Evolutionary conservation across 1,140 invertebrate genomes (phyloP).

Genomic region (Linepithema humile): DNA sequence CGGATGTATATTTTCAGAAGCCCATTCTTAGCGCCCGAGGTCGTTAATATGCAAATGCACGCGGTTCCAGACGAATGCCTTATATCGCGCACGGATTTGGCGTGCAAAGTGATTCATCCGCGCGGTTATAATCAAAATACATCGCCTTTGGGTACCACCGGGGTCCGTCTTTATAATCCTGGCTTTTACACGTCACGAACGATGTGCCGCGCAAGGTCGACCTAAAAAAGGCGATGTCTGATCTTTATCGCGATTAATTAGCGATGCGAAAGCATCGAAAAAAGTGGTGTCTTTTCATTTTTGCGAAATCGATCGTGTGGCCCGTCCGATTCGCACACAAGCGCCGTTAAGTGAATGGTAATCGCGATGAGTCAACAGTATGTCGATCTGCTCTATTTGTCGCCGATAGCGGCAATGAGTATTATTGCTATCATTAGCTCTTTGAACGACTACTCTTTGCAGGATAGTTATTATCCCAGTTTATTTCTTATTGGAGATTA

Average conservation of each 20-base stretch:
- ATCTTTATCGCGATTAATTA: conserved; percentile 30
- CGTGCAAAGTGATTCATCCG: conserved; percentile 58
- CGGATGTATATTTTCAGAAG: conserved; percentile 23
- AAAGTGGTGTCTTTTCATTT: not conserved
- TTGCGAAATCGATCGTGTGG: not conserved
- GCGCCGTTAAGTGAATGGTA: not conserved
- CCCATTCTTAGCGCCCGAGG: conserved; percentile 58
- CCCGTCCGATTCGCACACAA: not conserved
- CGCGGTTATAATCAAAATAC: conserved; percentile 52
- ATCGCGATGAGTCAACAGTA: not conserved
- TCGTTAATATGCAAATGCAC: conserved; percentile 69
- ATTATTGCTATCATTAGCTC: conserved; percentile 6
- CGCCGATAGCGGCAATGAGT: not conserved
- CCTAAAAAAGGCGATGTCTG: not conserved
- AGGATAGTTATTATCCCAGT: not conserved
- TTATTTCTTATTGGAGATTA: conserved; percentile 12
- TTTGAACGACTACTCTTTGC: not conserved
- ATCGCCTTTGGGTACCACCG: not conserved
- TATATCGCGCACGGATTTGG: conserved; percentile 55
- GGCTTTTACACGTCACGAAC: not conserved
- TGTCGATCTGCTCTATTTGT: conserved; percentile 43
- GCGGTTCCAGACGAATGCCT: conserved; percentile 54
- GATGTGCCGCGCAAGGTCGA: not conserved
- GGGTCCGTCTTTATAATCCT: not conserved
- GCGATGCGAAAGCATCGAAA: not conserved